These are phyloP conservation scores for Drosophila novamexicana DNA, from an alignment of 1,140 invertebrate genomes.

Conservation along the genomic window DNA sequence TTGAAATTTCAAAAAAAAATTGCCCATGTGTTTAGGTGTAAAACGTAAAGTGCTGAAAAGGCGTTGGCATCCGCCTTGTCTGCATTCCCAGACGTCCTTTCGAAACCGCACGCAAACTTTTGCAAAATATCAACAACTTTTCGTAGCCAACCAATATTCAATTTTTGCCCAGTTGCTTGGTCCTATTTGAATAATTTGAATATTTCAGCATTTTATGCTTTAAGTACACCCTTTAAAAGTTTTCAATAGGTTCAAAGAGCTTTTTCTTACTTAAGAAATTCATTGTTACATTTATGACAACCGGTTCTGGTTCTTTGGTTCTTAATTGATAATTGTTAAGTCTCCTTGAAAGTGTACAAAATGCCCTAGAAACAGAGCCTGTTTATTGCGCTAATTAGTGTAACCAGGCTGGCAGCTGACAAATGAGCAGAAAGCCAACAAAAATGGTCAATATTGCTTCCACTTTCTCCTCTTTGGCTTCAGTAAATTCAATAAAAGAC, in stretches of 20 bases:
- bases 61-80: conserved; percentile 37
- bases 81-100: conserved; percentile 55
- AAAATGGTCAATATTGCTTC: not conserved
- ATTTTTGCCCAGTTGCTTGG: not conserved
- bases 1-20: not conserved
- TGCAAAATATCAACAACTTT: conserved; percentile 29
- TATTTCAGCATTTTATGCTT: not conserved
- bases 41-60: not conserved
- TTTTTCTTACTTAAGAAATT: not conserved
- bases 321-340: not conserved
- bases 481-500: conserved; percentile 40
- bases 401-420: not conserved
- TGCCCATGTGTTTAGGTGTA: not conserved
- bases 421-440: not conserved
- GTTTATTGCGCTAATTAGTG: not conserved
- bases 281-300: not conserved
- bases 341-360: not conserved
- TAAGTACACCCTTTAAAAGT: not conserved
- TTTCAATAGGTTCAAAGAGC: not conserved
- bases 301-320: not conserved
- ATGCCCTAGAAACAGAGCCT: not conserved
- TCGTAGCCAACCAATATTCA: conserved; percentile 14
- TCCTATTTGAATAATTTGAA: not conserved
- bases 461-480: not conserved
- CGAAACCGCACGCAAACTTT: conserved; percentile 51